phyloP scores from a whole-genome alignment of 2,888 invertebrate species.

The Labia minor region DNA sequence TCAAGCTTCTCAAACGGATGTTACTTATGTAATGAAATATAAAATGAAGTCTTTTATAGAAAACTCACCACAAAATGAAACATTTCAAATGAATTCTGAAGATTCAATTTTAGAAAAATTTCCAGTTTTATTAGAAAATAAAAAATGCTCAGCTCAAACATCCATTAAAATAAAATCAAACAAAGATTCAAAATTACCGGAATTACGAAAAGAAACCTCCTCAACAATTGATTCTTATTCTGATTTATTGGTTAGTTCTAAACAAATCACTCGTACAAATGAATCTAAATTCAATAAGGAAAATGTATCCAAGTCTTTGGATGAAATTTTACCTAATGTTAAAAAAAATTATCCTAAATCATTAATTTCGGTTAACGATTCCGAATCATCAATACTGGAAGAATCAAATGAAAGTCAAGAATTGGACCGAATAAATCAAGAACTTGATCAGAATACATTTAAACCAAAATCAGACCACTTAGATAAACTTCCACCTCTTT shows the following conservation, averaged over 20 bases:
- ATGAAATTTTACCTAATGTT: background rate
- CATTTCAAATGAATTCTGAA: background rate
- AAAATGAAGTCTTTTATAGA: background rate
- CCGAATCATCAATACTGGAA: background rate
- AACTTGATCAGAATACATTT: background rate
- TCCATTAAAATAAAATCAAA: background rate
- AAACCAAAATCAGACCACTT: background rate
- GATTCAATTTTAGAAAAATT: background rate
- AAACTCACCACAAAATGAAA: background rate
- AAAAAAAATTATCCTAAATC: background rate
- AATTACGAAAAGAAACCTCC: background rate
- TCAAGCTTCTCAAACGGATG: background rate
- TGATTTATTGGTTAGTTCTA: background rate
- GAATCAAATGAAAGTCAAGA: background rate
- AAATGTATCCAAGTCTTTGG: background rate
- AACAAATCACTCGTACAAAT: background rate
- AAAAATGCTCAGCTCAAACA: background rate
- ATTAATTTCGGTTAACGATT: background rate
- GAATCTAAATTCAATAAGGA: background rate
- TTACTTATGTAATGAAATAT: background rate
- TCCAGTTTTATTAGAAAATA: background rate
- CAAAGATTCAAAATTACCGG: background rate
- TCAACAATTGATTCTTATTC: background rate
- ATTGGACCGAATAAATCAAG: background rate
- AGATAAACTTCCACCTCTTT: no score